These are phyloP conservation scores for Trichogramma pretiosum DNA, from an alignment of 1,140 invertebrate species.

Conservation along the genomic window DNA sequence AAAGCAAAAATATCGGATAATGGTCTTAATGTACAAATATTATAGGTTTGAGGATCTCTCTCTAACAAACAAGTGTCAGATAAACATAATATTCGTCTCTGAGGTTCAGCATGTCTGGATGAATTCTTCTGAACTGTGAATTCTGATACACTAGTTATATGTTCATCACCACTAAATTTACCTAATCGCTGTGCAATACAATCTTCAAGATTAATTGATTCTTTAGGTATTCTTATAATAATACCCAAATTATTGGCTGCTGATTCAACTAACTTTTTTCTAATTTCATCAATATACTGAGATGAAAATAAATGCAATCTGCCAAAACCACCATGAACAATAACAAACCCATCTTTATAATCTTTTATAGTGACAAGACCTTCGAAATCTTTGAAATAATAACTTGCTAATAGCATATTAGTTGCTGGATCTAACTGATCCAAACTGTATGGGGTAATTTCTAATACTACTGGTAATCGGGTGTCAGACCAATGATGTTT, in stretches of 20 bases:
- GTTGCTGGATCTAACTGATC: slow-evolving; percentile 84
- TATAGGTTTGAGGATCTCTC: slow-evolving; percentile 93
- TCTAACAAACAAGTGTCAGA: slow-evolving; percentile 93
- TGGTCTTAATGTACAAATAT: slow-evolving; percentile 79
- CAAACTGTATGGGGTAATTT: slow-evolving; percentile 80
- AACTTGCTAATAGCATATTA: slow-evolving; percentile 71
- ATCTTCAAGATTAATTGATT: slow-evolving; percentile 74
- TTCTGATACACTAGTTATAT: slow-evolving; percentile 84
- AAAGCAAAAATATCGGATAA: slow-evolving; percentile 86
- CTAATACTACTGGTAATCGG: slow-evolving; percentile 74
- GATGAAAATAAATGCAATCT: slow-evolving; percentile 83
- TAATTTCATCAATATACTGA: slow-evolving; percentile 73
- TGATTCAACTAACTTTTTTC: slow-evolving; percentile 74
- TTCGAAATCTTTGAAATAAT: slow-evolving; percentile 90
- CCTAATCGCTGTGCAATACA: slow-evolving; percentile 81
- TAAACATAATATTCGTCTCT: slow-evolving; percentile 83
- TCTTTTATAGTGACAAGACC: slow-evolving; percentile 63
- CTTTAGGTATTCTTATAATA: slow-evolving; percentile 71
- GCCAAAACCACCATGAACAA: slow-evolving; percentile 80
- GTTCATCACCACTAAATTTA: slow-evolving; percentile 74
- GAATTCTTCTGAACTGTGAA: slow-evolving; percentile 85
- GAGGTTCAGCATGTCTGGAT: slow-evolving; percentile 65
- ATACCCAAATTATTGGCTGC: slow-evolving; percentile 73
- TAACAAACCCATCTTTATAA: slow-evolving; percentile 73
- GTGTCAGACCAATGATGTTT: slow-evolving; percentile 95